A percentile compares a stretch with the other conserved stretches of the same genome.
Evolutionary conservation across 2,888 invertebrate genomes (phyloP).

Genomic region (Geophilus truncorum): DNA sequence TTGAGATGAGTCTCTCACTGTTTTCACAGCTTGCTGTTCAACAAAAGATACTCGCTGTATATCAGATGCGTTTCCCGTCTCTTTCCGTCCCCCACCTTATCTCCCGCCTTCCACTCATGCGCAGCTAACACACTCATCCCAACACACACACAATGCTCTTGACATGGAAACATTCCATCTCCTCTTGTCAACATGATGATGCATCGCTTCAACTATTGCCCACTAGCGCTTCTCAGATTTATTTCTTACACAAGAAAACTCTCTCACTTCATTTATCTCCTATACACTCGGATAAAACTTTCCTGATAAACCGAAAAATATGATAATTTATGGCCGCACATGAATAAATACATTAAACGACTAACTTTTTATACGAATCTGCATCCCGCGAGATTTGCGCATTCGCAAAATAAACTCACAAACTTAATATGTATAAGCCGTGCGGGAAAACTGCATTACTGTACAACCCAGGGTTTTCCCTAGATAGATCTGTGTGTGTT

Average conservation of each 20-base stretch:
- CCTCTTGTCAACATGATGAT: constrained; percentile 27
- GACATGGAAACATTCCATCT: constrained; percentile 27
- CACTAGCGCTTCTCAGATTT: constrained; percentile 22
- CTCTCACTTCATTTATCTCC: constrained; percentile 21
- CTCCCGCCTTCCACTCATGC: constrained; percentile 8
- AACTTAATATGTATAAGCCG: neutral
- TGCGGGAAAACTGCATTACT: too few relatives aligned
- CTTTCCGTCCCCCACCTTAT: constrained; percentile 23
- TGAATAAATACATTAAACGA: neutral
- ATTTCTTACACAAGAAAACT: constrained; percentile 21
- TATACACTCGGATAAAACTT: neutral
- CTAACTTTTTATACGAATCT: neutral
- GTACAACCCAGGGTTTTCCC: too few relatives aligned
- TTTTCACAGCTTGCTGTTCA: constrained; percentile 20
- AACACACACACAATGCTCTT: constrained; percentile 24
- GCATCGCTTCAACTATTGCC: constrained; percentile 25
- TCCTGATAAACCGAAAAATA: neutral
- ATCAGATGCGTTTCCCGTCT: constrained; percentile 21
- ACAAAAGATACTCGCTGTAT: constrained; percentile 10
- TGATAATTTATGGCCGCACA: neutral
- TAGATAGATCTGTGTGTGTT: too few relatives aligned
- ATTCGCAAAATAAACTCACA: neutral
- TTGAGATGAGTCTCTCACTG: constrained; percentile 18
- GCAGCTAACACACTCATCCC: constrained; percentile 23
- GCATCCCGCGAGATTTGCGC: neutral